Conservation (phyloP, 35 echinoderm and acorn worm species). For the Diadema setosum region DNA sequence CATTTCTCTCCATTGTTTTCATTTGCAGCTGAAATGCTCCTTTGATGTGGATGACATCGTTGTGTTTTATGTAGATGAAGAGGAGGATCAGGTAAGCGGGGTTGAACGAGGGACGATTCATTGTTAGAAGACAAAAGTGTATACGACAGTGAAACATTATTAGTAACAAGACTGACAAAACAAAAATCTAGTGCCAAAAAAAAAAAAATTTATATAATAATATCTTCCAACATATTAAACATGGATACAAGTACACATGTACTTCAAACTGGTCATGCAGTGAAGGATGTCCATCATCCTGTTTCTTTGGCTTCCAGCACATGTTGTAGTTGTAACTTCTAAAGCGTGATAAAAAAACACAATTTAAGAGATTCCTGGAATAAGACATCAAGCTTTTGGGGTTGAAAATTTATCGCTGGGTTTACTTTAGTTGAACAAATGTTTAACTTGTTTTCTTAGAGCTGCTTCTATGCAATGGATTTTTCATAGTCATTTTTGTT, state of each 20-base stretch:
- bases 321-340: too few relatives aligned
- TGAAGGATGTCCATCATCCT: too few relatives aligned
- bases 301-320: too few relatives aligned
- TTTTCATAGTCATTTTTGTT: too few relatives aligned
- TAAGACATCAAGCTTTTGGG: too few relatives aligned
- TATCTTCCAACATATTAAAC: background rate
- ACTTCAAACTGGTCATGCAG: background rate
- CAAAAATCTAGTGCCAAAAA: background rate
- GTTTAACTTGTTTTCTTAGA: too few relatives aligned
- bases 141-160: background rate
- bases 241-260: background rate
- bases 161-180: background rate
- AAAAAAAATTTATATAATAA: background rate
- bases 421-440: too few relatives aligned
- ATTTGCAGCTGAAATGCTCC: slow-evolving; percentile 57
- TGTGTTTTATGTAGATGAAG: slow-evolving; percentile 66
- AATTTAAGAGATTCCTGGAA: too few relatives aligned
- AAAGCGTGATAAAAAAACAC: too few relatives aligned
- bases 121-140: background rate
- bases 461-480: too few relatives aligned
- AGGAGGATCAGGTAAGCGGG: slow-evolving; percentile 66
- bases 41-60: slow-evolving; percentile 45
- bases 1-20: background rate
- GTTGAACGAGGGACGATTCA: background rate
- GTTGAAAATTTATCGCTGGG: too few relatives aligned